phyloP scores from a whole-genome alignment of 37 sponge, comb jelly and placozoan species.

The Bolinopsis microptera region DNA sequence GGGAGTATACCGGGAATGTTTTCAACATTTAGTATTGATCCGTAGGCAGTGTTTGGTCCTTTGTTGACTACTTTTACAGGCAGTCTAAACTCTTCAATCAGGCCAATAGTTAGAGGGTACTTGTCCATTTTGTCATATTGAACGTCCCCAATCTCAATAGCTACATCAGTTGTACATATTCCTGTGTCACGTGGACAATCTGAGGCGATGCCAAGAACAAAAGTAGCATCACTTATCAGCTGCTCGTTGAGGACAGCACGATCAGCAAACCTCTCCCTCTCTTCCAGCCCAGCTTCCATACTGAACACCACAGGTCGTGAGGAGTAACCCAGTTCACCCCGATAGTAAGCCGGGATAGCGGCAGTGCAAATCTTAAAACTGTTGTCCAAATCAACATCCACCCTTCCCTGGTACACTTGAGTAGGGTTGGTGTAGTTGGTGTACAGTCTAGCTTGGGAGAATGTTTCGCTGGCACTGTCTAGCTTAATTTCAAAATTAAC shows the following conservation, averaged over 20 bases:
- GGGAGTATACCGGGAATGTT: not conserved
- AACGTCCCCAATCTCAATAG: not conserved
- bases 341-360: not conserved
- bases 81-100: not conserved
- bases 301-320: not conserved
- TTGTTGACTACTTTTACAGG: not conserved
- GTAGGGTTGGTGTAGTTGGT: not conserved
- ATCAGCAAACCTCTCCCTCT: not conserved
- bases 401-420: not conserved
- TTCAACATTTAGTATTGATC: not conserved
- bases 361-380: not conserved
- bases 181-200: conserved; percentile 38
- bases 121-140: conserved; percentile 15
- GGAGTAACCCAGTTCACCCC: not conserved
- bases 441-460: not conserved
- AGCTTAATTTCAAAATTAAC: conserved; percentile 29
- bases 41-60: conserved; percentile 48
- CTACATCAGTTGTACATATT: not conserved
- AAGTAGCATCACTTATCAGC: not conserved
- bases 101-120: not conserved
- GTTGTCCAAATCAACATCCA: not conserved
- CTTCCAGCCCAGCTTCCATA: not conserved
- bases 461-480: not conserved
- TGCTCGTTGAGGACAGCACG: conserved; percentile 16
- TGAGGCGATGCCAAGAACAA: not conserved